Conservation (phyloP, 2,113 vertebrate species). For the Xiphorhynchus elegans region DNA sequence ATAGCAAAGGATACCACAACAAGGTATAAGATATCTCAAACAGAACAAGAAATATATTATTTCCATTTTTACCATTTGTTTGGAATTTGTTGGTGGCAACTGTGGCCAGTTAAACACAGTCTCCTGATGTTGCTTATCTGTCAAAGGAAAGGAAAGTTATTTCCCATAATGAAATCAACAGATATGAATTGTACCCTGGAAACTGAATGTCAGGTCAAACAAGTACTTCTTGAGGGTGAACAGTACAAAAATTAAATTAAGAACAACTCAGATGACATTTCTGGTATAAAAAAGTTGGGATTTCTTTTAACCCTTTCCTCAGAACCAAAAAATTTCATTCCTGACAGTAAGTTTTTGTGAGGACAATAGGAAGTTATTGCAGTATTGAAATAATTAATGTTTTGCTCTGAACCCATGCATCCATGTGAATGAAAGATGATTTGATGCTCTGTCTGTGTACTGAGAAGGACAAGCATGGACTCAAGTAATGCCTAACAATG, state of each 20-base stretch:
- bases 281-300: background rate
- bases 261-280: background rate
- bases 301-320: background rate
- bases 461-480: background rate
- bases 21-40: background rate
- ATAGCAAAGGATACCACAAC: background rate
- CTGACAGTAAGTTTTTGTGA: background rate
- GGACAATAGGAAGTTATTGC: background rate
- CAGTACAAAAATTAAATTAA: background rate
- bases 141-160: background rate
- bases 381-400: background rate
- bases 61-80: background rate
- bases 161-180: background rate
- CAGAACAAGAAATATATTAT: background rate
- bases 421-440: background rate
- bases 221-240: background rate
- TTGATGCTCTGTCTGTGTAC: background rate
- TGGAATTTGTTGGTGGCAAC: conserved; percentile 2
- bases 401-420: background rate
- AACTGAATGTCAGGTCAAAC: background rate
- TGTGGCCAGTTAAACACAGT: background rate
- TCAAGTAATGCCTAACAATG: background rate
- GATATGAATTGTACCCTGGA: background rate
- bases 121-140: background rate
- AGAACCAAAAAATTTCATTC: background rate